phyloP scores from a whole-genome alignment of 2,797 vertebrate genomes.

The Glyptemys insculpta region DNA sequence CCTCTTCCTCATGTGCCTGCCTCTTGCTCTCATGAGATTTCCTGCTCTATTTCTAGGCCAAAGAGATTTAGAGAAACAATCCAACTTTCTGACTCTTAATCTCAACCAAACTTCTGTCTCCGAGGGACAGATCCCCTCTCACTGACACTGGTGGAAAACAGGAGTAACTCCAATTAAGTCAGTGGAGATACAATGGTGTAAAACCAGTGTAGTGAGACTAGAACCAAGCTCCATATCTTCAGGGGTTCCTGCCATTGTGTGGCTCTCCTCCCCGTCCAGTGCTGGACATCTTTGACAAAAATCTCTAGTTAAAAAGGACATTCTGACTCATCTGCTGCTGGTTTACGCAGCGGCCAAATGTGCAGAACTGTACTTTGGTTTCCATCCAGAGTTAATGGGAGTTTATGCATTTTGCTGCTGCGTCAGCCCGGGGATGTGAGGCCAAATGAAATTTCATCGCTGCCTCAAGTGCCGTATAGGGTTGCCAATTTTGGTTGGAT shows the following conservation, averaged over 20 bases:
- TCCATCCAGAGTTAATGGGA: background rate
- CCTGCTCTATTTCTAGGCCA: constrained; percentile 5
- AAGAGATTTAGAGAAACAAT: background rate
- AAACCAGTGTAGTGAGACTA: background rate
- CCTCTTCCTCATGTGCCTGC: background rate
- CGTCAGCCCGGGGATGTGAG: background rate
- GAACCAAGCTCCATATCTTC: background rate
- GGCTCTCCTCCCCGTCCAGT: background rate
- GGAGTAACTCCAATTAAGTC: background rate
- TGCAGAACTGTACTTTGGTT: background rate
- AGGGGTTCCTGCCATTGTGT: background rate
- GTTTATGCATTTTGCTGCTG: background rate
- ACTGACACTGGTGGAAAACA: background rate
- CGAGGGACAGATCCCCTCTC: background rate
- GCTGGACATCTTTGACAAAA: background rate
- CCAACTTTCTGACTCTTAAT: background rate
- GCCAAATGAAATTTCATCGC: background rate
- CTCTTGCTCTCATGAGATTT: background rate
- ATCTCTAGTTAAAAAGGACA: background rate
- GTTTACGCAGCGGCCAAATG: background rate
- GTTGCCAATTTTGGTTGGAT: background rate
- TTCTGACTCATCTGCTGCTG: background rate
- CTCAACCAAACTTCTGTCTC: background rate
- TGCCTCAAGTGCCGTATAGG: background rate
- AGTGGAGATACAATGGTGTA: background rate